Conservation (phyloP, 2,797 vertebrate genomes). For the Danio aesculapii region DNA sequence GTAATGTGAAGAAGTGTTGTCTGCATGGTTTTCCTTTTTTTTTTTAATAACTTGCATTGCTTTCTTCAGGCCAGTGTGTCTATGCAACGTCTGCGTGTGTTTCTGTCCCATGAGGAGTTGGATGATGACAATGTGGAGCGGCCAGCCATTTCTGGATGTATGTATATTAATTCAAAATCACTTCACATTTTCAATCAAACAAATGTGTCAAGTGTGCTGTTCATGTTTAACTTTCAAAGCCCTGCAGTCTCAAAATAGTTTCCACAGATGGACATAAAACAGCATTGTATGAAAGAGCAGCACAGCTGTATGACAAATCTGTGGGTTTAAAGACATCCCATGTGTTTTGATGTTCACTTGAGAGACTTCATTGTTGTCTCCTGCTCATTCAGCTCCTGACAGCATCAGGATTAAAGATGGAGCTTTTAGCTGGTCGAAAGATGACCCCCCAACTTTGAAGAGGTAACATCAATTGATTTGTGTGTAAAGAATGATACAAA, state of each 20-base stretch:
- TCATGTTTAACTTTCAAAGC: neutral
- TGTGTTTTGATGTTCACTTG: conserved; percentile 30
- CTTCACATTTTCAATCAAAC: neutral
- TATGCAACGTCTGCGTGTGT: conserved; percentile 90
- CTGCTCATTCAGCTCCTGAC: conserved; percentile 72
- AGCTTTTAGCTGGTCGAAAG: conserved; percentile 90
- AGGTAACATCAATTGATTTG: conserved; percentile 73
- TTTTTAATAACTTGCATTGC: neutral
- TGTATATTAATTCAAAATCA: conserved; percentile 45
- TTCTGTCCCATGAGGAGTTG: conserved; percentile 94
- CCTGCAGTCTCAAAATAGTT: neutral
- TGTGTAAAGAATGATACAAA: neutral
- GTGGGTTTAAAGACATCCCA: conserved; percentile 1
- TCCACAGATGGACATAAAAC: neutral
- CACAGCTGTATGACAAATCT: neutral
- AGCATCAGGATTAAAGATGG: conserved; percentile 86
- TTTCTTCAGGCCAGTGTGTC: conserved; percentile 90
- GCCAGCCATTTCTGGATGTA: conserved; percentile 75
- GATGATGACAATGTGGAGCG: conserved; percentile 86
- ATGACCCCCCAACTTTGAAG: conserved; percentile 82
- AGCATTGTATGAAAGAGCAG: neutral
- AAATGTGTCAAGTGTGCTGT: neutral
- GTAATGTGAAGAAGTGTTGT: neutral
- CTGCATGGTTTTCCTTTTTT: too few relatives aligned
- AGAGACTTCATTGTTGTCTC: conserved; percentile 25